These are phyloP conservation scores for Pycnonotus jocosus DNA, from an alignment of 2,113 vertebrate genomes.

Conservation along the genomic window DNA sequence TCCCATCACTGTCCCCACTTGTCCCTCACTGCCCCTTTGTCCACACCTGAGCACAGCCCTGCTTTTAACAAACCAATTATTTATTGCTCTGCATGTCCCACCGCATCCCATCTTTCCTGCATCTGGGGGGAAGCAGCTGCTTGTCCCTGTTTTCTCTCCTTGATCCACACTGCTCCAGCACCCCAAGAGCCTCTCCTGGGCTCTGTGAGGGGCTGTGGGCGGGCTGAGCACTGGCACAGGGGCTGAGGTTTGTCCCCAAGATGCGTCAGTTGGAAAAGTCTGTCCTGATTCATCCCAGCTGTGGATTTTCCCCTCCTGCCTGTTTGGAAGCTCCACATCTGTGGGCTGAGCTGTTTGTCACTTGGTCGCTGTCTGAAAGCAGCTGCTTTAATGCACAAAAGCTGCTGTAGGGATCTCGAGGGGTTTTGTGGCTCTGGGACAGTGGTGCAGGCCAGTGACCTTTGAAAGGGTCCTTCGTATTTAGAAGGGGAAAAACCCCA, in stretches of 20 bases:
- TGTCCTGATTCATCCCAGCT: conserved; percentile 27
- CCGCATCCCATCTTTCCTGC: neutral
- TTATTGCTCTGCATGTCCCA: neutral
- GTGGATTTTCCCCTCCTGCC: neutral
- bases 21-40: neutral
- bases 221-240: neutral
- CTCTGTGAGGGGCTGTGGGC: neutral
- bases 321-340: neutral
- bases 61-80: neutral
- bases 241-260: neutral
- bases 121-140: neutral
- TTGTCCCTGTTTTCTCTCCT: neutral
- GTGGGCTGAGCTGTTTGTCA: neutral
- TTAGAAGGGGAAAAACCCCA: neutral
- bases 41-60: neutral
- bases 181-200: neutral
- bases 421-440: neutral
- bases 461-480: neutral
- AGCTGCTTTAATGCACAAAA: conserved; percentile 40
- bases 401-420: neutral
- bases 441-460: neutral
- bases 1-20: neutral
- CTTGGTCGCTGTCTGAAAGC: neutral
- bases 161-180: neutral
- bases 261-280: neutral